phyloP scores from a whole-genome alignment of 2,888 invertebrate species.

The Dendrolimus pini region DNA sequence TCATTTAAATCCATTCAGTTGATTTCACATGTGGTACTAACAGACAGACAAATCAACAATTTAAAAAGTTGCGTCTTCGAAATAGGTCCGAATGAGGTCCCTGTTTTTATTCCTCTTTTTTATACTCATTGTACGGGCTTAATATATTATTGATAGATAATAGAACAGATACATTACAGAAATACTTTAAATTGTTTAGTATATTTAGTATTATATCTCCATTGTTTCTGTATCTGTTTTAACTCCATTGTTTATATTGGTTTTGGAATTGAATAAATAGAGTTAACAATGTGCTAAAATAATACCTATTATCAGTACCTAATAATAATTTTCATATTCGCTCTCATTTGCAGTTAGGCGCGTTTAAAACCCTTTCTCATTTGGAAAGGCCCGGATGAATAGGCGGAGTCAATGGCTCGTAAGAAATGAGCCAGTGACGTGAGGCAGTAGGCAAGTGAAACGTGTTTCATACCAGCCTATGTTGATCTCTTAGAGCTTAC shows the following conservation, averaged over 20 bases:
- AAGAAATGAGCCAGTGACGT: constrained; percentile 70
- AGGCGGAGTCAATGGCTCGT: constrained; percentile 69
- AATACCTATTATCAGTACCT: constrained; percentile 23
- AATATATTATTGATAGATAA: not conserved
- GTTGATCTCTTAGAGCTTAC: constrained; percentile 33
- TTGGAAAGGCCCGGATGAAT: constrained; percentile 69
- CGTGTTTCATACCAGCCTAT: constrained; percentile 41
- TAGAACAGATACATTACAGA: not conserved
- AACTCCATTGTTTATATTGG: no score
- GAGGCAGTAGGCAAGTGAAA: constrained; percentile 51
- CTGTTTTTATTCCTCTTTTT: no score
- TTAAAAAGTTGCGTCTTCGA: not conserved
- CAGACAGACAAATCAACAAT: not conserved
- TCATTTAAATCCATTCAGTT: no score
- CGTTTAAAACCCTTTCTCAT: constrained; percentile 60
- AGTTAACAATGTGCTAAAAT: constrained; percentile 16
- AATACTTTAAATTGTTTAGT: no score
- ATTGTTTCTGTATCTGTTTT: no score
- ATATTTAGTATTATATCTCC: no score
- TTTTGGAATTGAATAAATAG: constrained; percentile 5
- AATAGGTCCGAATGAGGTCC: no score
- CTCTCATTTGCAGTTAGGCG: constrained; percentile 55
- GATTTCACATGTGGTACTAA: no score
- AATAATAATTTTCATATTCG: constrained; percentile 47
- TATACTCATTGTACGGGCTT: no score